Evolutionary conservation across 2,797 vertebrate species (phyloP).

Genomic region (Enteromius viviparus): DNA sequence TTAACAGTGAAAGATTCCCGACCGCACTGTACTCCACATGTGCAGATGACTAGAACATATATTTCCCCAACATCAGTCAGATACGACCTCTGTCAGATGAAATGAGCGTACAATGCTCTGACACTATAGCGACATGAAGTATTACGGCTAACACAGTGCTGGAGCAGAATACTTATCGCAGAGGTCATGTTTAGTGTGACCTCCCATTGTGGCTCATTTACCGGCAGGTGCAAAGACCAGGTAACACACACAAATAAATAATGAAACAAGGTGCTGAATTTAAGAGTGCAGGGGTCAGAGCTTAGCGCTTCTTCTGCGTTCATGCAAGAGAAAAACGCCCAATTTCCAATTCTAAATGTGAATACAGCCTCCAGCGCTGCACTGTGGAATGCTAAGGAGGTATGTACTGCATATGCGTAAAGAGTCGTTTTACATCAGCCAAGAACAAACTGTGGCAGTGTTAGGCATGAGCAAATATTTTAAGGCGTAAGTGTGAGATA

Average conservation of each 20-base stretch:
- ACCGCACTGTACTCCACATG: not conserved
- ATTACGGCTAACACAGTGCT: slow-evolving; percentile 20
- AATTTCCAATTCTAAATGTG: slow-evolving; percentile 35
- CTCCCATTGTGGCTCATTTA: slow-evolving; percentile 61
- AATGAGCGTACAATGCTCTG: slow-evolving; percentile 20
- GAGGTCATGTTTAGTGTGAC: slow-evolving; percentile 51
- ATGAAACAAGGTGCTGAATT: slow-evolving; percentile 50
- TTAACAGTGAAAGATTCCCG: slow-evolving; percentile 24
- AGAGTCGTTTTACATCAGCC: not conserved
- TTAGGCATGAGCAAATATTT: slow-evolving; percentile 16
- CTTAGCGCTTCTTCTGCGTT: not conserved
- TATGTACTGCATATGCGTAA: not conserved
- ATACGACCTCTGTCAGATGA: slow-evolving; percentile 29
- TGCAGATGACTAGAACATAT: slow-evolving; percentile 27
- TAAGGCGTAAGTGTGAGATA: not conserved
- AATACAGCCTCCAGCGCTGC: not conserved
- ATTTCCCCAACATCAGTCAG: slow-evolving; percentile 36
- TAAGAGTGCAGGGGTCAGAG: slow-evolving; percentile 38
- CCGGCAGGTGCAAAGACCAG: slow-evolving; percentile 34
- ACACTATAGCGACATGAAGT: slow-evolving; percentile 25
- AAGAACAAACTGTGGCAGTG: not conserved
- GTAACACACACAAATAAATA: slow-evolving; percentile 59
- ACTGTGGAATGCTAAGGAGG: slow-evolving; percentile 11
- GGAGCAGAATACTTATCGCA: slow-evolving; percentile 28
- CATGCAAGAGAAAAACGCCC: not conserved